Conservation (phyloP, 2,888 invertebrate genomes). For the Parnassius glacialis region DNA sequence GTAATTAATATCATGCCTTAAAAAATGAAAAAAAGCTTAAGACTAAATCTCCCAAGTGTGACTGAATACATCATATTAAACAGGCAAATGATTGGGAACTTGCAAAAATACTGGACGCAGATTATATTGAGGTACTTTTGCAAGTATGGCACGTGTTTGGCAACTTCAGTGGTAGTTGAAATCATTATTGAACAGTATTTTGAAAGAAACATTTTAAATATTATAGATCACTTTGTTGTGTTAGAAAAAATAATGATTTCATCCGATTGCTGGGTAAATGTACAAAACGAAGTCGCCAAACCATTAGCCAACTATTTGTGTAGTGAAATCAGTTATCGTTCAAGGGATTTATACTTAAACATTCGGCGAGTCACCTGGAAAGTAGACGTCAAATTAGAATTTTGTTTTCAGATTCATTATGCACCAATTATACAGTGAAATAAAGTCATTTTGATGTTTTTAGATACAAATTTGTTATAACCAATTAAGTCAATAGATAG, state of each 20-base stretch:
- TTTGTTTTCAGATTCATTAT: conserved; percentile 69
- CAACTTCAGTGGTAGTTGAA: conserved; percentile 49
- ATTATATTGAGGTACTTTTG: conserved; percentile 56
- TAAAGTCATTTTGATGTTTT: conserved; percentile 46
- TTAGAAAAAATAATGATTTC: conserved; percentile 37
- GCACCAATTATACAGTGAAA: conserved; percentile 63
- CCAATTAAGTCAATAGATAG: conserved; percentile 49
- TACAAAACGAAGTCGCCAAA: conserved; percentile 56
- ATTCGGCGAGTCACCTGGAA: conserved; percentile 79
- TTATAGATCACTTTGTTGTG: background rate
- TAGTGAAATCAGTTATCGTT: conserved; percentile 70
- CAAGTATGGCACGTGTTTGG: conserved; percentile 66
- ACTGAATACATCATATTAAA: conserved; percentile 62
- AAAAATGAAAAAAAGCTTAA: conserved; percentile 75
- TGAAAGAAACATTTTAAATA: conserved; percentile 30
- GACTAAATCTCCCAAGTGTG: conserved; percentile 74
- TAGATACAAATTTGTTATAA: conserved; percentile 68
- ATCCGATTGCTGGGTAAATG: conserved; percentile 39
- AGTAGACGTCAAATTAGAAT: conserved; percentile 80
- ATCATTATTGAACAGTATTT: conserved; percentile 35
- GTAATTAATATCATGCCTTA: conserved; percentile 75
- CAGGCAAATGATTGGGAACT: conserved; percentile 72
- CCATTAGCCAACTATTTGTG: conserved; percentile 58
- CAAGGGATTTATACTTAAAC: conserved; percentile 74
- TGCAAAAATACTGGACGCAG: conserved; percentile 71